Percentiles rank a stretch among this genome's conserved stretches.
Conservation (phyloP, 2,888 invertebrate genomes). For the Stegophylla sp. region DNA sequence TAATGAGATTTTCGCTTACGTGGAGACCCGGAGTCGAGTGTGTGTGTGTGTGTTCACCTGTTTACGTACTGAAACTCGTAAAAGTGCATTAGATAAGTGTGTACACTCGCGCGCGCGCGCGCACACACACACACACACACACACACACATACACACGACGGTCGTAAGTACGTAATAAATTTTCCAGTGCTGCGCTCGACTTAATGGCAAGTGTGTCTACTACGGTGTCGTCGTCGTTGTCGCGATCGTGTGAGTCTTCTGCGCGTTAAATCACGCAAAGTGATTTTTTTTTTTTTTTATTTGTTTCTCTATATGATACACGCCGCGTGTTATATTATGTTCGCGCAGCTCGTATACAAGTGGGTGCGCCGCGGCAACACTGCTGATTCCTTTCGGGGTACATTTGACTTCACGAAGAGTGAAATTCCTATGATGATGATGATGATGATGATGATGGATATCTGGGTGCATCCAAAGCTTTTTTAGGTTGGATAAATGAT, state of each 20-base stretch:
- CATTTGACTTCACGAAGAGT: too few relatives aligned
- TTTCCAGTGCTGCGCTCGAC: not conserved
- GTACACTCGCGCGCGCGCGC: not conserved
- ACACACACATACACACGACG: not conserved
- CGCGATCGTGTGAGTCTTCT: not conserved
- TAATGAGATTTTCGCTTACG: constrained; percentile 27
- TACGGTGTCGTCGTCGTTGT: not conserved
- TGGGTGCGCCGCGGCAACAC: too few relatives aligned
- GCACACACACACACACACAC: not conserved
- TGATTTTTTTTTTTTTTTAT: not conserved
- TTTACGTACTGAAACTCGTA: not conserved
- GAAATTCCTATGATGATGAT: too few relatives aligned
- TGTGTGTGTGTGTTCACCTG: not conserved
- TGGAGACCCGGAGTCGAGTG: not conserved
- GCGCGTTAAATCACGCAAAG: not conserved
- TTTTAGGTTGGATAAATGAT: too few relatives aligned
- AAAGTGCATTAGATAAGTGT: constrained; percentile 11
- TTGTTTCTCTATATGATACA: too few relatives aligned
- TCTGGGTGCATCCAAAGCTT: too few relatives aligned
- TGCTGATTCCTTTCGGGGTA: too few relatives aligned
- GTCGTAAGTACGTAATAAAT: constrained; percentile 11
- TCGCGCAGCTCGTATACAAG: too few relatives aligned
- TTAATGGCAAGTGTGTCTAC: not conserved
- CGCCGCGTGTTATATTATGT: too few relatives aligned
- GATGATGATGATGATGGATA: too few relatives aligned